Conservation (phyloP, 2,113 vertebrate species). For the Syngnathus typhle region DNA sequence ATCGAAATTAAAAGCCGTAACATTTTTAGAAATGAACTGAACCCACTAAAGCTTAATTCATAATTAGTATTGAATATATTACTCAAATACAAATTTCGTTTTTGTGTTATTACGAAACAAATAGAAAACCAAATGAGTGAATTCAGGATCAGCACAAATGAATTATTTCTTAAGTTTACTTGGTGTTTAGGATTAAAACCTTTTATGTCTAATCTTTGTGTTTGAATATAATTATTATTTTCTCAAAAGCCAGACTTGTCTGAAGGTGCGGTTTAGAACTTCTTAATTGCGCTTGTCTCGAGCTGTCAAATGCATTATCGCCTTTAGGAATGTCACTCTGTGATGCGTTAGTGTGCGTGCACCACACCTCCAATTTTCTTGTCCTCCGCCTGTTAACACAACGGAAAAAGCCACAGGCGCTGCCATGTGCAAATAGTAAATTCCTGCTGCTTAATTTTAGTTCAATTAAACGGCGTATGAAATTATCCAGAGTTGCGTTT, state of each 20-base stretch:
- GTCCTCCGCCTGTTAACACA: slow-evolving; percentile 24
- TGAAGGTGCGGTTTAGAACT: background rate
- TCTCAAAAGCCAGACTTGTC: background rate
- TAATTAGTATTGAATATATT: too few relatives aligned
- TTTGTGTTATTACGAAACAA: too few relatives aligned
- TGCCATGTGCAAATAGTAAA: background rate
- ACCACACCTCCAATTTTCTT: slow-evolving; percentile 19
- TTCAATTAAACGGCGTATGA: background rate
- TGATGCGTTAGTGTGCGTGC: background rate
- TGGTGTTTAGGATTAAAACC: too few relatives aligned
- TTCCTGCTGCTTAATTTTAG: background rate
- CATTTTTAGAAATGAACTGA: too few relatives aligned
- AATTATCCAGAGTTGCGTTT: background rate
- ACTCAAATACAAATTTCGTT: too few relatives aligned
- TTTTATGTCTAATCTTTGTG: too few relatives aligned
- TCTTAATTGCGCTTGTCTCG: background rate
- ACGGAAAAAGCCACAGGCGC: slow-evolving; percentile 1
- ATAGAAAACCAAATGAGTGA: too few relatives aligned
- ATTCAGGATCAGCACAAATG: too few relatives aligned
- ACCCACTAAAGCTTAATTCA: too few relatives aligned
- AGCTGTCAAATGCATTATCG: slow-evolving; percentile 4
- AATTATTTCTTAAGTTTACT: too few relatives aligned
- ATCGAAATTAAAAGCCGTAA: too few relatives aligned
- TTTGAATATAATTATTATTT: too few relatives aligned
- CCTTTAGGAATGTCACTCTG: slow-evolving; percentile 13